Percentiles rank a stretch among this genome's conserved stretches.
Evolutionary conservation across 2,888 invertebrate genomes (phyloP).

Genomic region (Drosophila subsilvestris): DNA sequence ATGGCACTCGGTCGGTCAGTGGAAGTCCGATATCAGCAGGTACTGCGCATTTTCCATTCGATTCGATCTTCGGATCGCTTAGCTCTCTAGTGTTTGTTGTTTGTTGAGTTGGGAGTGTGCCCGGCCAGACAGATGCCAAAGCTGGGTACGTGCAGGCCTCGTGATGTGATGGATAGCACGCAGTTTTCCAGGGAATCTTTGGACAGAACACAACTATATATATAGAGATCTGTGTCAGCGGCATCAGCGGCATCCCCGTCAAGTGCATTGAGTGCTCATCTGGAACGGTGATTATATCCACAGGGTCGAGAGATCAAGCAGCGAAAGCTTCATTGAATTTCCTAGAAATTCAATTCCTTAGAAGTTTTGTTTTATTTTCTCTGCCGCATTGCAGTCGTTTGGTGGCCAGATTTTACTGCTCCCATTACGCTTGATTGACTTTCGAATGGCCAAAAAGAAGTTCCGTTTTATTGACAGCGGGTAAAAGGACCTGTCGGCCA

Average conservation of each 20-base stretch:
- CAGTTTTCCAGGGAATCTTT: conserved; percentile 36
- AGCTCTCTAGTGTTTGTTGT: conserved; percentile 13
- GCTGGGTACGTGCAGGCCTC: conserved; percentile 27
- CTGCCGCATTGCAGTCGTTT: conserved; percentile 40
- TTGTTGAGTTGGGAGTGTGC: not conserved
- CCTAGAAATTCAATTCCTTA: not conserved
- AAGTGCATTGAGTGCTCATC: not conserved
- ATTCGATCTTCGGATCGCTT: conserved; percentile 28
- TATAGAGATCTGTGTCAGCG: conserved; percentile 19
- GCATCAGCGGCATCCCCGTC: not conserved
- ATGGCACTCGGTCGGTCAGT: conserved; percentile 50
- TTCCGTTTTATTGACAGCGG: not conserved
- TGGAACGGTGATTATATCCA: conserved; percentile 4
- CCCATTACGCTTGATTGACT: conserved; percentile 41
- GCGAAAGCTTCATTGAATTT: not conserved
- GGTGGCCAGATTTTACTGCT: not conserved
- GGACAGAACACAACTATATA: conserved; percentile 13
- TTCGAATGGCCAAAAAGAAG: not conserved
- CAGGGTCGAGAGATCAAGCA: not conserved
- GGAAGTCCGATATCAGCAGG: conserved; percentile 45
- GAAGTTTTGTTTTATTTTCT: not conserved
- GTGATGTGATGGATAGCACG: conserved; percentile 33
- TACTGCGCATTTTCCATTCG: conserved; percentile 66
- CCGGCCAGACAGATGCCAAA: not conserved
- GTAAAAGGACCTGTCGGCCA: conserved; percentile 3